phyloP scores from a whole-genome alignment of 2,113 vertebrate genomes.

The Monarcha castaneiventris region DNA sequence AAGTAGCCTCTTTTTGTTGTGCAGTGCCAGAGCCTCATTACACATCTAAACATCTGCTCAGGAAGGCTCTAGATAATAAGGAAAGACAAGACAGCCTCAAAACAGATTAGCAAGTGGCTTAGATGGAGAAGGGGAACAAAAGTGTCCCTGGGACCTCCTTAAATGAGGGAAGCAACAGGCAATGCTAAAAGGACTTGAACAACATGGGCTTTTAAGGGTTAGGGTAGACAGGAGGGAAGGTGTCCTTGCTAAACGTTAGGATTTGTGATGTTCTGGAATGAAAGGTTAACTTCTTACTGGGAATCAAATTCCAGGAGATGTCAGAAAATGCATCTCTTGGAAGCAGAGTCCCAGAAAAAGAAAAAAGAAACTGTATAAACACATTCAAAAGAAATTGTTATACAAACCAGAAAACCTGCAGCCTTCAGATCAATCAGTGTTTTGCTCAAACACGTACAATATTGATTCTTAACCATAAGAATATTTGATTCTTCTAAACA shows the following conservation, averaged over 20 bases:
- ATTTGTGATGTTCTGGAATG: background rate
- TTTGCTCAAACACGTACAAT: background rate
- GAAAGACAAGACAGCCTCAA: background rate
- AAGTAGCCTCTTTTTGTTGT: background rate
- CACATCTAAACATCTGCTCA: background rate
- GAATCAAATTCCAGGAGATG: background rate
- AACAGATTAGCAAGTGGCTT: background rate
- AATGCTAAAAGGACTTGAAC: background rate
- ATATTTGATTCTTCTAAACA: background rate
- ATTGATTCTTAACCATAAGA: background rate
- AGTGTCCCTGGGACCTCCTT: background rate
- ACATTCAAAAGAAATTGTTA: background rate
- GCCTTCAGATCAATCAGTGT: background rate
- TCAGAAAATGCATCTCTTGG: background rate
- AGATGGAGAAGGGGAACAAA: background rate
- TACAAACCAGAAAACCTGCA: background rate
- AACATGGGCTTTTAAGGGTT: background rate
- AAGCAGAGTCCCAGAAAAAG: background rate
- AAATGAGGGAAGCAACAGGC: background rate
- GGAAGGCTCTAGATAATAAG: background rate
- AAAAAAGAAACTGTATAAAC: background rate
- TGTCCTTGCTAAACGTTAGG: background rate
- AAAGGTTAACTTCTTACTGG: background rate
- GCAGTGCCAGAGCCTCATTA: background rate
- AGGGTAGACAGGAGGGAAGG: background rate